Evolutionary conservation across 2,888 invertebrate species (phyloP).

Genomic region (Thera britannica): DNA sequence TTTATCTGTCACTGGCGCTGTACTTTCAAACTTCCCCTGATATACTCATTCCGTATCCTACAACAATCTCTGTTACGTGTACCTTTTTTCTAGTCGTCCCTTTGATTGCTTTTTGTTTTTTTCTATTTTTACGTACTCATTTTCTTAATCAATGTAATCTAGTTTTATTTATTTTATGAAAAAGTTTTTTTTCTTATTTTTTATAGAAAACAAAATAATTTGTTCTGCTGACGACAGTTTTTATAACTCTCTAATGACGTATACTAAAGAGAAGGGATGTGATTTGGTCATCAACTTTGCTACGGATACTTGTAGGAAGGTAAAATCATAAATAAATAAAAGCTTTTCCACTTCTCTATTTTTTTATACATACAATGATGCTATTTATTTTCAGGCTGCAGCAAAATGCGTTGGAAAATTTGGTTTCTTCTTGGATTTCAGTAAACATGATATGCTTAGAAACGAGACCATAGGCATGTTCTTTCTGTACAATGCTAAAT

Average conservation of each 20-base stretch:
- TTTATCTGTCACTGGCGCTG: too few species aligned
- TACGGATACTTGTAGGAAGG: conserved; percentile 21
- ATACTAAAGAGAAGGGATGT: conserved; percentile 22
- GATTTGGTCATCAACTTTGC: conserved; percentile 32
- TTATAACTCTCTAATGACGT: conserved; percentile 16
- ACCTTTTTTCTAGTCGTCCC: too few species aligned
- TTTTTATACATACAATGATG: too few species aligned
- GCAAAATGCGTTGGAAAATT: conserved; percentile 26
- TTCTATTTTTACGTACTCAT: too few species aligned
- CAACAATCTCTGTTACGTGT: too few species aligned
- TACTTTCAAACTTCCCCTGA: too few species aligned
- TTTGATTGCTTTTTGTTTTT: too few species aligned
- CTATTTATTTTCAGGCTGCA: conserved; percentile 27
- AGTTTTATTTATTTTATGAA: too few species aligned
- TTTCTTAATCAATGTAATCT: too few species aligned
- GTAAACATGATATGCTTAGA: conserved; percentile 26
- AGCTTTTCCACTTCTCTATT: too few species aligned
- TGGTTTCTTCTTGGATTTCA: conserved; percentile 30
- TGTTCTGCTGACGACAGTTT: conserved; percentile 24
- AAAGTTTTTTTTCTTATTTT: background rate
- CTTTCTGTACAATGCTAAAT: conserved; percentile 8
- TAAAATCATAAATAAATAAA: conserved; percentile 8
- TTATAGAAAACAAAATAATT: conserved; percentile 33
- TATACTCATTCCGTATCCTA: too few species aligned
- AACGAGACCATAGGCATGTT: conserved; percentile 29